Base-by-base conservation (phyloP, 2,113 vertebrate species). In the Eubucco bourcierii region DNA sequence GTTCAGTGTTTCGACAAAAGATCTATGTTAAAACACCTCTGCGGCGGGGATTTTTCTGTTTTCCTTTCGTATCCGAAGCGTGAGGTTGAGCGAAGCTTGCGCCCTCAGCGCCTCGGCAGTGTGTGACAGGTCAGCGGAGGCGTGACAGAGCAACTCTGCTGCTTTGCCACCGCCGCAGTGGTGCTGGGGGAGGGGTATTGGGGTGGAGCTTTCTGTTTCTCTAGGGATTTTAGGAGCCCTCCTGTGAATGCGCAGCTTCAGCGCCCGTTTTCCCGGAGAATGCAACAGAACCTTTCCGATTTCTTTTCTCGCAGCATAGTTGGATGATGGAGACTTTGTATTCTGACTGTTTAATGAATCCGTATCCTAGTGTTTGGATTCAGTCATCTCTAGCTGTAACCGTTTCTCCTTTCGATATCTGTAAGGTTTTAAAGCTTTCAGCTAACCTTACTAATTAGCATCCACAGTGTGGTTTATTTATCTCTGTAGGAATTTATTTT, bases 171-270 rank as follows among this genome's bases (percentile, higher is more conserved):
- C 15, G 65, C 11, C 50, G 77, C 6, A 14, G 58, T 17, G 63
- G 70, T 37, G 77, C 59, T 4, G 60, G 90, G 93, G 90, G 80
- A 85, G 90, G 96, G 79, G 61, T 20, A 6, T 16, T 4, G 14
- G 71, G 94, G 87, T 83, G 94, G 72, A 78, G 60, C 39, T 79
- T 68, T n/a, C 65, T 59, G 3, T 10, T 59, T 50, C 82, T 15
- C 12, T 46, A 7, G 10, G 0, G n/a, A 5, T 33, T 37, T 27
- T 31, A 10, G 50, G 31, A 33, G 63, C 21, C 0, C 24, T 4
- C 2, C 15, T 4, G n/a, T 1, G 29, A 63, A 25, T 4, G 1
- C 11, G 0, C 23, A 0, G 4, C 37, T 15, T 15, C 41, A 13
- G 17, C 4, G 56, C 39, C 59, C 1, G 21, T 0, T 33, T 28